Conservation (phyloP, 2,888 invertebrate genomes). For the Diogma glabrata region DNA sequence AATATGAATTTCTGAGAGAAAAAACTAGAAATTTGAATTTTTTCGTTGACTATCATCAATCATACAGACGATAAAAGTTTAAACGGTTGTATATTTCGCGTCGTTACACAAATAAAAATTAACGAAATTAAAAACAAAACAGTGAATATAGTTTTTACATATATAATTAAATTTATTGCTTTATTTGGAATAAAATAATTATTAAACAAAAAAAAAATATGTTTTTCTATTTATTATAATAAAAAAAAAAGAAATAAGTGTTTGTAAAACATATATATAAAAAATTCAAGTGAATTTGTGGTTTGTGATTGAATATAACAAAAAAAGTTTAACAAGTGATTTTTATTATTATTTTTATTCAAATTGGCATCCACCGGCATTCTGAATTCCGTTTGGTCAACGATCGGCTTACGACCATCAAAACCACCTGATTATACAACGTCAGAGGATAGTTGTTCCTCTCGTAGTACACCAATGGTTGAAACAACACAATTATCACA, state of each 20-base stretch:
- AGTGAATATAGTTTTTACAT: no score
- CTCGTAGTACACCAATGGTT: slow-evolving; percentile 22
- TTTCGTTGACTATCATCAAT: no score
- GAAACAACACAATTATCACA: slow-evolving; percentile 19
- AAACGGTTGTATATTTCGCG: no score
- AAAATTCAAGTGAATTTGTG: not conserved
- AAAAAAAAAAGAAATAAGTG: not conserved
- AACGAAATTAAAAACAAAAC: no score
- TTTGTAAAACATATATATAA: not conserved
- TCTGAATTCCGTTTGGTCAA: slow-evolving; percentile 37
- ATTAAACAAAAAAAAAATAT: no score
- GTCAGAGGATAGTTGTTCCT: slow-evolving; percentile 22
- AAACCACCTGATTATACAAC: slow-evolving; percentile 28
- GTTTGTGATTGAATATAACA: not conserved
- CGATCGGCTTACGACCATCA: slow-evolving; percentile 33
- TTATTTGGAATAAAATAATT: no score
- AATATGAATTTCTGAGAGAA: no score
- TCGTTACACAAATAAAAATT: no score
- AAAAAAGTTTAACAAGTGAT: not conserved
- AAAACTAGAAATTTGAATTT: no score
- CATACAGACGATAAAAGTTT: no score
- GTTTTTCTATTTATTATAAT: no score
- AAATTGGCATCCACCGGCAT: slow-evolving; percentile 25
- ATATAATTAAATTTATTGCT: no score
- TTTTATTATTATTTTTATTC: not conserved